Evolutionary conservation across 2,888 invertebrate species (phyloP).

Genomic region (Stenodema calcarata): DNA sequence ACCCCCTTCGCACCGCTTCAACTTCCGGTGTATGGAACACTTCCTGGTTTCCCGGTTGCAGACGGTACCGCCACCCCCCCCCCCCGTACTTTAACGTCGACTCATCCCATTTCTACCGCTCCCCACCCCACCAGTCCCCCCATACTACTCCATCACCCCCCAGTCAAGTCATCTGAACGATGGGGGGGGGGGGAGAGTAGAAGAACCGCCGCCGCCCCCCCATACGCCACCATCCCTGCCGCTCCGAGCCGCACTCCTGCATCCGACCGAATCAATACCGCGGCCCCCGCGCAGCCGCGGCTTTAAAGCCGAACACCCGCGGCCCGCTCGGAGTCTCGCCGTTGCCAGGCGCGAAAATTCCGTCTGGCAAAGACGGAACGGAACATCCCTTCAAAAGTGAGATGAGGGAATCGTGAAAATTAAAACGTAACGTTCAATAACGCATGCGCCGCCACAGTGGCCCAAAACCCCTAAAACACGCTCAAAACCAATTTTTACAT

Average conservation of each 20-base stretch:
- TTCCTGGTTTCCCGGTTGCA: conserved; percentile 50
- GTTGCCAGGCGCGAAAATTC: conserved; percentile 20
- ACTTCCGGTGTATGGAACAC: conserved; percentile 51
- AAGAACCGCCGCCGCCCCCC: neutral
- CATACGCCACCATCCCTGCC: neutral
- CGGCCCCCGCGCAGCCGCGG: conserved; percentile 38
- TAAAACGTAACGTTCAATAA: too few relatives aligned
- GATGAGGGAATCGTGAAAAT: too few relatives aligned
- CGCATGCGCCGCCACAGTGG: too few relatives aligned
- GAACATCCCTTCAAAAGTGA: neutral
- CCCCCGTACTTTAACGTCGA: too few relatives aligned
- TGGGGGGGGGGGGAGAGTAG: neutral
- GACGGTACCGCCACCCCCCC: conserved; percentile 8
- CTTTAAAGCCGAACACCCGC: conserved; percentile 45
- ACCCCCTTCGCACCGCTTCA: conserved; percentile 17
- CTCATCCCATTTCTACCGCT: neutral
- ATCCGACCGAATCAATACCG: conserved; percentile 43
- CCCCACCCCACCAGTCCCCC: neutral
- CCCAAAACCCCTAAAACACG: too few relatives aligned
- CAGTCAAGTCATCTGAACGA: neutral
- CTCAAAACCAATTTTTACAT: too few relatives aligned
- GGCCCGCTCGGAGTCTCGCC: neutral
- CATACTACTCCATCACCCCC: neutral
- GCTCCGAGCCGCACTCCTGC: neutral
- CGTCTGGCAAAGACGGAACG: neutral